Percentiles rank a stretch among this genome's conserved stretches.
Evolutionary conservation across 2,113 vertebrate species (phyloP).

Genomic region (Aplodontia rufa): DNA sequence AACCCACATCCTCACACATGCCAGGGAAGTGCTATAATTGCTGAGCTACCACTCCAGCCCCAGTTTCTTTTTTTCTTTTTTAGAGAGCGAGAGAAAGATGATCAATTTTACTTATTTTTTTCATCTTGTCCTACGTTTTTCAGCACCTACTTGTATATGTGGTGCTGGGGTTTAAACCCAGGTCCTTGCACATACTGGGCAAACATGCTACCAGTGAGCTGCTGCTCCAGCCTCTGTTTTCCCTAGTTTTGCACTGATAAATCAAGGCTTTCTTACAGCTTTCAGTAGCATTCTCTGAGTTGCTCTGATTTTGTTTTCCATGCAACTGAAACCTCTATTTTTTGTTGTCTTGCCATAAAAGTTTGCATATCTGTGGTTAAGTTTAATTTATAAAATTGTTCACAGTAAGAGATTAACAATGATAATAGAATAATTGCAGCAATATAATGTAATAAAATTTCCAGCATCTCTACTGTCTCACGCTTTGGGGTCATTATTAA

Average conservation of each 20-base stretch:
- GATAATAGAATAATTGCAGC: background rate
- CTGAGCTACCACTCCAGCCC: too few relatives aligned
- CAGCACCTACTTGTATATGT: too few relatives aligned
- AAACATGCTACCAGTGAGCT: too few relatives aligned
- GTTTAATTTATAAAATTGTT: background rate
- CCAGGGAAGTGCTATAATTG: too few relatives aligned
- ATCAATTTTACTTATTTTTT: too few relatives aligned
- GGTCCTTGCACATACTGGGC: too few relatives aligned
- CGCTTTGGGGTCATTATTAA: background rate
- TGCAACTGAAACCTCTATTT: background rate
- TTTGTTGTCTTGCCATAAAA: conserved; percentile 16
- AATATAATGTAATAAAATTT: background rate
- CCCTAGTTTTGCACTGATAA: conserved; percentile 2
- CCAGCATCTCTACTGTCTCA: background rate
- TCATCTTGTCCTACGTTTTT: too few relatives aligned
- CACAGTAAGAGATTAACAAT: background rate
- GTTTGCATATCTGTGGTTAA: background rate
- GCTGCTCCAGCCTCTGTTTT: too few relatives aligned
- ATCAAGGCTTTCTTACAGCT: background rate
- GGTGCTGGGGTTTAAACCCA: too few relatives aligned
- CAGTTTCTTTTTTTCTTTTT: too few relatives aligned
- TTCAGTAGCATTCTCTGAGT: background rate
- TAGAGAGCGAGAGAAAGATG: too few relatives aligned
- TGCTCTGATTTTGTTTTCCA: background rate
- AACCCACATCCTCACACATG: too few relatives aligned